A percentile compares a stretch with the other conserved stretches of the same genome.
phyloP scores from a whole-genome alignment of 2,113 vertebrate species.

The Lamprotornis superbus region DNA sequence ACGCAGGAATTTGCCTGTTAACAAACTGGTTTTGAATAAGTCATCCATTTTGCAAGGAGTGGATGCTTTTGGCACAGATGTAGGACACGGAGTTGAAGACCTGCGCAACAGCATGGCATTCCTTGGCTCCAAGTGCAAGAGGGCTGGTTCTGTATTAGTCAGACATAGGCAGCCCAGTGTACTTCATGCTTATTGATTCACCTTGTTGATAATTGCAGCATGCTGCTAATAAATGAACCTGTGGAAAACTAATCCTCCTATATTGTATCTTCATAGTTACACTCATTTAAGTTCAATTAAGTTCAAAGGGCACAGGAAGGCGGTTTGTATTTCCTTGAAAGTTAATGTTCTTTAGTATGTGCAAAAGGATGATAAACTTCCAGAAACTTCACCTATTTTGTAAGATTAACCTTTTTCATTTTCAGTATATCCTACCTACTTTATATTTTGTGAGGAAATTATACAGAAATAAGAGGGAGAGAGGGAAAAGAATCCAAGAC shows the following conservation, averaged over 20 bases:
- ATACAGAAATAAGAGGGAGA: not conserved
- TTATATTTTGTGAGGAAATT: not conserved
- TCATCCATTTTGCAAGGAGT: slow-evolving; percentile 42
- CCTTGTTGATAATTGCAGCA: slow-evolving; percentile 71
- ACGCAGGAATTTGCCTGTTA: not conserved
- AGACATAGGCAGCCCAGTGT: slow-evolving; percentile 38
- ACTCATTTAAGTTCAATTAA: slow-evolving; percentile 19
- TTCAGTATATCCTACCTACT: not conserved
- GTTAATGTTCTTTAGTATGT: not conserved
- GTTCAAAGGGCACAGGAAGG: slow-evolving; percentile 64
- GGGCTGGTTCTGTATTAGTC: slow-evolving; percentile 60
- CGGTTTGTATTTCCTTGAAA: slow-evolving; percentile 42
- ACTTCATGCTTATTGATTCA: slow-evolving; percentile 75
- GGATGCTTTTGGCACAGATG: slow-evolving; percentile 18
- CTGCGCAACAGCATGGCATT: slow-evolving; percentile 35
- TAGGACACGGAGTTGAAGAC: slow-evolving; percentile 22
- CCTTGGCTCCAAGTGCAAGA: slow-evolving; percentile 55
- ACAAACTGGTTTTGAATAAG: slow-evolving; percentile 36
- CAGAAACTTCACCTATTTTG: not conserved
- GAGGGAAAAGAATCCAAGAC: not conserved
- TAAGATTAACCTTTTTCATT: not conserved
- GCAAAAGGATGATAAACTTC: not conserved
- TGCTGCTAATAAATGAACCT: slow-evolving; percentile 72
- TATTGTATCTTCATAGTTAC: slow-evolving; percentile 53
- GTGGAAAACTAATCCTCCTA: slow-evolving; percentile 62